Conservation (phyloP, 2,888 invertebrate species). For the Thelaira solivaga region DNA sequence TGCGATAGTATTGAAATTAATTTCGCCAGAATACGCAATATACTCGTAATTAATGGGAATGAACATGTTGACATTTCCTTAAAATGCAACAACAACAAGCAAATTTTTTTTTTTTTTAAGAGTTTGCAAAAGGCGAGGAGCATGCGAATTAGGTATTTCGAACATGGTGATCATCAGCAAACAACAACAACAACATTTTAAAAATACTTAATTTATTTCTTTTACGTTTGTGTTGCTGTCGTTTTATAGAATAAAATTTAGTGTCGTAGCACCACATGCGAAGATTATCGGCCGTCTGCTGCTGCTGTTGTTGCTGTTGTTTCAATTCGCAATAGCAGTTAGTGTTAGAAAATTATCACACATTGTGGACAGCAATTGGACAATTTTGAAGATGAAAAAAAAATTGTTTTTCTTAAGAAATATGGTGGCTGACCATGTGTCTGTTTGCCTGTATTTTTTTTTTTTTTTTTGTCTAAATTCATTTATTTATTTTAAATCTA, state of each 20-base stretch:
- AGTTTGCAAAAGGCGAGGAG: neutral
- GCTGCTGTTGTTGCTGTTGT: slow-evolving; percentile 6
- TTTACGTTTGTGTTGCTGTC: neutral
- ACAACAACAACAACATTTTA: too few species aligned
- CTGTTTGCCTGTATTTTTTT: slow-evolving; percentile 24
- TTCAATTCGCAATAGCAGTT: slow-evolving; percentile 9
- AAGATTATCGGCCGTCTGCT: slow-evolving; percentile 23
- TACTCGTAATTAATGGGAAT: slow-evolving; percentile 51
- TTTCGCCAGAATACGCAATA: slow-evolving; percentile 59
- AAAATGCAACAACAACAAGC: slow-evolving; percentile 43
- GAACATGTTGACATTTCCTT: slow-evolving; percentile 58
- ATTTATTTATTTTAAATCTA: neutral
- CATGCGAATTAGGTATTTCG: slow-evolving; percentile 14
- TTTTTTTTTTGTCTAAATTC: neutral
- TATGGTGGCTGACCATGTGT: slow-evolving; percentile 47
- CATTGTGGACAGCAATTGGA: slow-evolving; percentile 27
- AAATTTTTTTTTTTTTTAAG: neutral
- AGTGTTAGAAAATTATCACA: slow-evolving; percentile 39
- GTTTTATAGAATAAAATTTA: neutral
- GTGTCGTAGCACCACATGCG: slow-evolving; percentile 42
- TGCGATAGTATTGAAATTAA: slow-evolving; percentile 41
- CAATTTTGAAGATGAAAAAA: slow-evolving; percentile 23
- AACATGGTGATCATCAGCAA: slow-evolving; percentile 21
- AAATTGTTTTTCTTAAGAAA: neutral
- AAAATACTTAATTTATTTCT: slow-evolving; percentile 36